These are phyloP conservation scores for Odontomyia ornata DNA, from an alignment of 2,888 invertebrate species.

Conservation along the genomic window DNA sequence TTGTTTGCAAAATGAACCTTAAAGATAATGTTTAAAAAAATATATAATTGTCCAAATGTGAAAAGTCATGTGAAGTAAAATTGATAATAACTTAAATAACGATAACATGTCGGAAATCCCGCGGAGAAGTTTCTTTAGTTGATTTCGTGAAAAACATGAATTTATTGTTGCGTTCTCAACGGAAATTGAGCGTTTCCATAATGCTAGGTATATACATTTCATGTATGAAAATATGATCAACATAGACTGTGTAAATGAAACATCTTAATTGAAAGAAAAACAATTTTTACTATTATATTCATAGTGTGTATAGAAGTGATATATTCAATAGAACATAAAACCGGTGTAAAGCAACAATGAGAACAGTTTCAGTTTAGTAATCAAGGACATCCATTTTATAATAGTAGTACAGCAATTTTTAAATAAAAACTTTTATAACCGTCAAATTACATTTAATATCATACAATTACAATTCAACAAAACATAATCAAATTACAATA, in stretches of 20 bases:
- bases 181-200: no score
- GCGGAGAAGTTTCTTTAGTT: background rate
- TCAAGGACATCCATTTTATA: no score
- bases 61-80: slow-evolving; percentile 12
- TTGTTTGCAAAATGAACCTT: slow-evolving; percentile 3
- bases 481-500: no score
- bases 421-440: no score
- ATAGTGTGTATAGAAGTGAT: slow-evolving; percentile 25
- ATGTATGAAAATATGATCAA: background rate
- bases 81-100: background rate
- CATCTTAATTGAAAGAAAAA: background rate
- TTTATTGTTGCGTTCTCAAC: background rate
- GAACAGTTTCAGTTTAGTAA: no score
- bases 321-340: background rate
- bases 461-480: no score
- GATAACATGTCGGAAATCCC: no score
- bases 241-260: background rate
- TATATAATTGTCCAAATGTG: background rate
- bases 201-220: background rate
- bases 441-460: no score
- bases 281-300: background rate
- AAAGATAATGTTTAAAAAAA: slow-evolving; percentile 1
- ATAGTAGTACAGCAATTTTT: no score
- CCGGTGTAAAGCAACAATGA: no score
- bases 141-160: background rate